phyloP scores from a whole-genome alignment of 30 jellyfish, hydroid and myxozoan genomes.

The Aurelia aurita region DNA sequence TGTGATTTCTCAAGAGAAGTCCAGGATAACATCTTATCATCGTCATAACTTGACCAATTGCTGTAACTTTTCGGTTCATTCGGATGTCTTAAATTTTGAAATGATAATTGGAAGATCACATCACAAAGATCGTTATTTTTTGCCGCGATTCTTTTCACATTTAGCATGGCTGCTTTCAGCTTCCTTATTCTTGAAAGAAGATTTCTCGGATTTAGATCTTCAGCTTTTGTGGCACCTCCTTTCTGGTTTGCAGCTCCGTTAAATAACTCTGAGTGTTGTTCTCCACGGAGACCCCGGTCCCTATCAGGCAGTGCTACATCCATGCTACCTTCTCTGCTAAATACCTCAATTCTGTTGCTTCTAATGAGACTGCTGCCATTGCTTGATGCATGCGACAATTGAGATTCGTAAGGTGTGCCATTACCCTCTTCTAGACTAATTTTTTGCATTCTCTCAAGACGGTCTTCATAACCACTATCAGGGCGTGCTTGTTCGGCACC shows the following conservation, averaged over 20 bases:
- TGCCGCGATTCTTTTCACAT: conserved; percentile 8
- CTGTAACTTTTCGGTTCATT: conserved; percentile 62
- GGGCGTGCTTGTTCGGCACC: not conserved
- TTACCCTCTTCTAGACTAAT: conserved; percentile 62
- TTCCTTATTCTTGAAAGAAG: not conserved
- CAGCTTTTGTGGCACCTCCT: not conserved
- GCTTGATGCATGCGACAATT: not conserved
- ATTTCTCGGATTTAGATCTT: not conserved
- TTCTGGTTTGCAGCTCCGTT: no score
- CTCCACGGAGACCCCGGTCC: no score
- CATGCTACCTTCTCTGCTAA: conserved; percentile 6
- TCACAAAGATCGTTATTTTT: conserved; percentile 42
- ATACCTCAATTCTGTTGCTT: conserved; percentile 3
- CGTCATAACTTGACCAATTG: conserved; percentile 50
- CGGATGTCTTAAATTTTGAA: conserved; percentile 59
- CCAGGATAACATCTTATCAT: not conserved
- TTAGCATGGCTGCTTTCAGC: conserved; percentile 4
- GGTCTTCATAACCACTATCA: not conserved
- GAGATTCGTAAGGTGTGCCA: not conserved
- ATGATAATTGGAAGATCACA: conserved; percentile 54
- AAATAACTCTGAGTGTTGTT: no score
- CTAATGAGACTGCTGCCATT: not conserved
- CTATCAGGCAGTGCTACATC: no score
- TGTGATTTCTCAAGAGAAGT: conserved; percentile 10
- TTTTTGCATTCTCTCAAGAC: not conserved